phyloP scores from a whole-genome alignment of 2,797 vertebrate genomes.

The Typhlichthys subterraneus region DNA sequence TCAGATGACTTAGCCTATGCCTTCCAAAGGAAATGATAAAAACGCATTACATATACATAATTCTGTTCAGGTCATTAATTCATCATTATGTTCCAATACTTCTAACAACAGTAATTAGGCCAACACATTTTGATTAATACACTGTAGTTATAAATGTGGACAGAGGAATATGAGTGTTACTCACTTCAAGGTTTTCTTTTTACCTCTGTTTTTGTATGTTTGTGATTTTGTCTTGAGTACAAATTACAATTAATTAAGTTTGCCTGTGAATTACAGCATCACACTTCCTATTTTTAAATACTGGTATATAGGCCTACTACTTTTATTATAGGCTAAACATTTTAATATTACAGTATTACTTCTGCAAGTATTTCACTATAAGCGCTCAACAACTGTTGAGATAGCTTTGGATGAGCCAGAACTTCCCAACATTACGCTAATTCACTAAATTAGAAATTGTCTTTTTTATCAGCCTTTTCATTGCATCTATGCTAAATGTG shows the following conservation, averaged over 20 bases:
- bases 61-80: slow-evolving; percentile 91
- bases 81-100: slow-evolving; percentile 87
- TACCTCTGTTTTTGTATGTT: slow-evolving; percentile 59
- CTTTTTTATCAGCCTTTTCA: slow-evolving; percentile 36
- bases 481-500: slow-evolving; percentile 35
- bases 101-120: slow-evolving; percentile 89
- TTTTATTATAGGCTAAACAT: slow-evolving; percentile 17
- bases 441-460: slow-evolving; percentile 35
- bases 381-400: not conserved
- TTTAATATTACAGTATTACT: slow-evolving; percentile 1
- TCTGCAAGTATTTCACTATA: slow-evolving; percentile 33
- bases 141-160: slow-evolving; percentile 80
- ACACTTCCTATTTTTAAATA: slow-evolving; percentile 41
- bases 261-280: slow-evolving; percentile 60
- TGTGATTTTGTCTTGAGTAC: slow-evolving; percentile 68
- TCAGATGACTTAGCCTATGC: slow-evolving; percentile 86
- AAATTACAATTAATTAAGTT: slow-evolving; percentile 70
- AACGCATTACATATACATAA: slow-evolving; percentile 81
- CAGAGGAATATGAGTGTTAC: slow-evolving; percentile 51
- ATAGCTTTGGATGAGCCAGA: not conserved
- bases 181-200: slow-evolving; percentile 74
- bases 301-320: slow-evolving; percentile 51
- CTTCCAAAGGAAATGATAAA: slow-evolving; percentile 84
- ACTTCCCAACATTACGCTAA: slow-evolving; percentile 22
- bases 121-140: slow-evolving; percentile 95